Base-by-base conservation (phyloP, 2,113 vertebrate species). In the Hymenochirus boettgeri region DNA sequence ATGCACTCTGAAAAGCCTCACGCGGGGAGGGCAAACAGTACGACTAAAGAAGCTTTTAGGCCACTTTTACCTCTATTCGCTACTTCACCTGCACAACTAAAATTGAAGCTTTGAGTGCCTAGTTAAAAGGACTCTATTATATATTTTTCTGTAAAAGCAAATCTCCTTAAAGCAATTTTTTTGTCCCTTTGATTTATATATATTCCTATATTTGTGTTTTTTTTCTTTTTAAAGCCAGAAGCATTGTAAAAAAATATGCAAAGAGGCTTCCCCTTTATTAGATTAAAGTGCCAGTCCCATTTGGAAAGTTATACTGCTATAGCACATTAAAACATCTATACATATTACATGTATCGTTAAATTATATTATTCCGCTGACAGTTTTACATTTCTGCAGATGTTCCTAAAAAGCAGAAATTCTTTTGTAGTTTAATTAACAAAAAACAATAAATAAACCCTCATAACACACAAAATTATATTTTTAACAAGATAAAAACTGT, bases 101-200 rank as follows among this genome's bases (percentile, higher is more conserved):
- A 80, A 73, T 74, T 79, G 76, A 82, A 76, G 72, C 75, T 77
- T 80, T 83, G 83, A 86, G 79, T 84, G 76, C 74, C 78, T 80
- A 82, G 77, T 82, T 84, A 82, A 86, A 83, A 85, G 74, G 73
- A 76, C 78, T 79, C 81, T 80, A 83, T 85, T 84, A 81, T 80
- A 80, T 78, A 79, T 83, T 77, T 58, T 80, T 42, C 35, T 53
- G 73, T 72, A 83, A 84, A 86, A 61, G 79, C 69, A 74, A 76
- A 53, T 45, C 64, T 75, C 55, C 66, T 69, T 76, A 35, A 74
- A 71, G 79, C 81, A 70, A 62, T 75, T 75, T 78, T 73, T 71
- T 70, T 76, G 61, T 72, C 83, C 76, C 79, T 76, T 83, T 77
- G 76, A 84, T 85, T 81, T 82, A 79, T 77, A 77, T 76, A 79